Evolutionary conservation across 37 sponge, comb jelly and placozoan species (phyloP), one percentile per base, ranked within the genome.

Genomic region (Aplysina aerophoba): DNA sequence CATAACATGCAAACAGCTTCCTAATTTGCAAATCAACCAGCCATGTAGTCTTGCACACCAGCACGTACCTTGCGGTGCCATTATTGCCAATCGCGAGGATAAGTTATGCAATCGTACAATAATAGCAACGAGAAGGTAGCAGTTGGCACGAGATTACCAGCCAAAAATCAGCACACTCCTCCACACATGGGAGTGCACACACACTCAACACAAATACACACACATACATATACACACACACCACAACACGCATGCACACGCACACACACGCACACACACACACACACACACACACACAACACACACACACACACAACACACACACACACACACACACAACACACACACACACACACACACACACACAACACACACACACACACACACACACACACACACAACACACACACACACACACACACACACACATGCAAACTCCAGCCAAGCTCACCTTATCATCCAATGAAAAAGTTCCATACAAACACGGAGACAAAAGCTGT

Each of bases 391-490:
- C 41, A 83, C 24, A 83, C 67, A 13, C 36, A 16, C 64, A 50
- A 64, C 83, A 65, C 65, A 82, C 39, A 59, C 65, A 82, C 65
- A 39, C 65, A 82, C 38, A 30, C 40, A 82, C 65, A 64, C 35
- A 62, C n/a, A 21, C 83, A 82, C 27, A 62, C 38, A 24, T 14
- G 36, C 82, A 81, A 1, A 59, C 38, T 31, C 58, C 13, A 11
- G 78, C 31, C 24, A 34, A 11, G 59, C 59, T 27, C 19, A 75
- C 86, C 86, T 78, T 86, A 39, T 90, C 91, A 22, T 83, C 44
- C 39, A 87, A 66, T 73, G 87, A 83, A 56, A 88, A 79, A 59
- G 65, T 78, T 20, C 92, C 92, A 57, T 75, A 92, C 28, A 92
- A 84, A 37, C 86, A 86, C 3, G 92, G 92, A 30, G 86, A 85